Conservation (phyloP, 2,797 vertebrate species). For the Phrynocephalus guinanensis region DNA sequence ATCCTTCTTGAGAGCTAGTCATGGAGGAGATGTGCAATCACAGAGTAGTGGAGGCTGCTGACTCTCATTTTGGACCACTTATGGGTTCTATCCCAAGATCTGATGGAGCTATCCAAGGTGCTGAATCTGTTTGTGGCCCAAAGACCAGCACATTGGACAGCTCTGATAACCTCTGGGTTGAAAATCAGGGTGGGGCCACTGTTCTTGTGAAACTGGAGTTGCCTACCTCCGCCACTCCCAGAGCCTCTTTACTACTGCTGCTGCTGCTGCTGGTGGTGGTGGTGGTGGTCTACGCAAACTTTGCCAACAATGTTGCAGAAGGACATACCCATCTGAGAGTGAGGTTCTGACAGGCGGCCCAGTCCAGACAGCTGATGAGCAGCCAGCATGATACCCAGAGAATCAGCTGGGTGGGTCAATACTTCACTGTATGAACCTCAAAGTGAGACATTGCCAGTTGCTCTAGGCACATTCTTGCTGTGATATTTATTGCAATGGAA, state of each 20-base stretch:
- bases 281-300: not conserved
- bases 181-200: too few species aligned
- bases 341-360: not conserved
- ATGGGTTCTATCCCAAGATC: too few species aligned
- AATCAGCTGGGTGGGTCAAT: not conserved
- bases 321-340: not conserved
- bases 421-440: not conserved
- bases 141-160: too few species aligned
- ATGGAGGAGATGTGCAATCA: too few species aligned
- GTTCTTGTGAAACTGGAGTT: too few species aligned
- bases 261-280: not conserved
- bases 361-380: not conserved
- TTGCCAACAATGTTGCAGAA: not conserved
- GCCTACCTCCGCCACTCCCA: too few species aligned
- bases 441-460: not conserved
- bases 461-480: not conserved
- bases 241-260: not conserved
- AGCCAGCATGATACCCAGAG: not conserved
- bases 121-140: too few species aligned
- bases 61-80: too few species aligned
- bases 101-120: too few species aligned
- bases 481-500: not conserved
- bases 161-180: too few species aligned
- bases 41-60: too few species aligned
- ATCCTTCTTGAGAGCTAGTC: not conserved